Base-by-base conservation (phyloP, 1,140 invertebrate genomes). In the Hestina assimilis region DNA sequence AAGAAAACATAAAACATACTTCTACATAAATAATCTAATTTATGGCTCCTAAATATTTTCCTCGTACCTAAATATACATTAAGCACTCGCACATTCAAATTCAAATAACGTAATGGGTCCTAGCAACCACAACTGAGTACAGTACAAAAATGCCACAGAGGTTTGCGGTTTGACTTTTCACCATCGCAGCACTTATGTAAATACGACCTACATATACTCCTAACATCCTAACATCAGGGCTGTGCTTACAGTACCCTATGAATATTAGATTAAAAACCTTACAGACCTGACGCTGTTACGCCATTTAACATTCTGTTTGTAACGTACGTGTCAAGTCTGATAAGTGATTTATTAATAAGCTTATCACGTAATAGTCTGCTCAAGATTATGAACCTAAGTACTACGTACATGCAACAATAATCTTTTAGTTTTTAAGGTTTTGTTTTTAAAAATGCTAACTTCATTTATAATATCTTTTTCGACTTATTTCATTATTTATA, bases 221-320 rank as follows among this genome's bases (percentile, higher is more conserved):
- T 59, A 51, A 61, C 43, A 31, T 48, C 7, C 21, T 43, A 43
- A 26, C 45, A 33, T 33, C 29, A 35, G 20, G 33, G 21, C 43
- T 26, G 43, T 28, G 52, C 42, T 55, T 28, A 38, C 31, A 46
- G 42, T 38, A 19, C 42, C 50, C 29, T 64, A 74, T 79, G 65
- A 77, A 77, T 77, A 75, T 77, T 72, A 77, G 59, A 79, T 79
- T 75, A 70, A 63, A 75, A 66, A 71, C 63, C 45, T 48, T 52
- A 38, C 56, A 68, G 60, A 62, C 58, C 59, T 60, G 52, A 56
- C 53, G 57, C 48, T 40, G 47, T 68, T 47, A 45, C 23, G 45
- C 67, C 47, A 75, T 79, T 75, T 73, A 63, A 55, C 63, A 79
- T 77, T 79, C 72, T 59, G 57, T 76, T 76, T 75, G 67, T 66